Evolutionary conservation across 2,113 vertebrate species (phyloP).

Genomic region (Beaufortia kweichowensis): DNA sequence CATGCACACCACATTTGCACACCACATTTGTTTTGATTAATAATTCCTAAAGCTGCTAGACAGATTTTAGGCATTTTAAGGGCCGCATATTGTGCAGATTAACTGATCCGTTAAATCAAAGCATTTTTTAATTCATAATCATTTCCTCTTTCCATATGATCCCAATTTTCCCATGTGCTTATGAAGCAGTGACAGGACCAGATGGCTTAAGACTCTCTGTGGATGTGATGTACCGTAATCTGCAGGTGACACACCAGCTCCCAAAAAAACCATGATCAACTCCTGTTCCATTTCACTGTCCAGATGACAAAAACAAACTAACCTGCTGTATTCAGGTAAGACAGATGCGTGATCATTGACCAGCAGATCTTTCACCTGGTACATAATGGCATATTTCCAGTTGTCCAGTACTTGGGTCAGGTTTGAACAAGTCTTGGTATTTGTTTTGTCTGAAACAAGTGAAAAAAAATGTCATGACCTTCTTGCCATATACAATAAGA

Average conservation of each 20-base stretch:
- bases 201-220: not conserved
- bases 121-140: slow-evolving; percentile 15
- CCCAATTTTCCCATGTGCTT: not conserved
- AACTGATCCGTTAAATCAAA: not conserved
- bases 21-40: not conserved
- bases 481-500: too few relatives aligned
- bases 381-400: slow-evolving; percentile 87
- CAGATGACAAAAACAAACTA: slow-evolving; percentile 44
- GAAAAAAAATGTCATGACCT: too few relatives aligned
- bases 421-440: slow-evolving; percentile 78
- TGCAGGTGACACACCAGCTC: too few relatives aligned
- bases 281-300: not conserved
- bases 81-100: not conserved
- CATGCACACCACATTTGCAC: not conserved
- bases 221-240: not conserved
- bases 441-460: slow-evolving; percentile 58
- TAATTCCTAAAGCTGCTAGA: not conserved
- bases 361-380: slow-evolving; percentile 81
- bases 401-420: slow-evolving; percentile 86
- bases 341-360: slow-evolving; percentile 80
- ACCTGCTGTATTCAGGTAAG: slow-evolving; percentile 86
- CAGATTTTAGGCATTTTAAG: slow-evolving; percentile 21
- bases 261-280: too few relatives aligned
- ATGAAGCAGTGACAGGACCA: not conserved
- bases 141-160: slow-evolving; percentile 2